Conservation (phyloP, 2,888 invertebrate species). For the Conistra vaccinii region DNA sequence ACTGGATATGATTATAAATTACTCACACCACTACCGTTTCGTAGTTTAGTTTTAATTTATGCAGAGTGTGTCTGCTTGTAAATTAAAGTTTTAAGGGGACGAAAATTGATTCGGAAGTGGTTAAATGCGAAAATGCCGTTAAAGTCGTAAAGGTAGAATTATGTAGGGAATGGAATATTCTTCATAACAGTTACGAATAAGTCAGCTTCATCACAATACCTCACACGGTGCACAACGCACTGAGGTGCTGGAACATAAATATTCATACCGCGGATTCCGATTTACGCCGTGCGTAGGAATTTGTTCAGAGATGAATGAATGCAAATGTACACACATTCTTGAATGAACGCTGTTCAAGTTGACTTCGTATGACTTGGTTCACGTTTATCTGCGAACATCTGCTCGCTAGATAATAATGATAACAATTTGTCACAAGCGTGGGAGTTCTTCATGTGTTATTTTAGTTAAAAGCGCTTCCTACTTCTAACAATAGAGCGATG, state of each 20-base stretch:
- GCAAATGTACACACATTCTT: constrained; percentile 60
- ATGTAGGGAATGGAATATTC: background rate
- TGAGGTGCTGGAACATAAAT: constrained; percentile 53
- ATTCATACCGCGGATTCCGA: constrained; percentile 54
- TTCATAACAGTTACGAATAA: background rate
- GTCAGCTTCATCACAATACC: constrained; percentile 33
- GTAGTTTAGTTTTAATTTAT: constrained; percentile 53
- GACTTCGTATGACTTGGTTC: constrained; percentile 25
- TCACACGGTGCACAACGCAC: constrained; percentile 38
- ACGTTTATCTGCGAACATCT: constrained; percentile 52
- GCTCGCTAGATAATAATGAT: constrained; percentile 59
- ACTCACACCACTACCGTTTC: constrained; percentile 51
- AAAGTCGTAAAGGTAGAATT: background rate
- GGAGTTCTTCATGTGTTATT: constrained; percentile 72
- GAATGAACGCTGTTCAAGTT: constrained; percentile 51
- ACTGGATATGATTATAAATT: constrained; percentile 71
- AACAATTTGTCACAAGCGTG: constrained; percentile 66
- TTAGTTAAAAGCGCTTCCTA: constrained; percentile 74
- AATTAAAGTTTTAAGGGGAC: constrained; percentile 23
- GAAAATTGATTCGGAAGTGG: constrained; percentile 28
- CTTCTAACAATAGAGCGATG: constrained; percentile 66
- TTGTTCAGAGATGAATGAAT: constrained; percentile 65
- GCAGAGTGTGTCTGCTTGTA: constrained; percentile 28
- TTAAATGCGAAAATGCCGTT: constrained; percentile 11
- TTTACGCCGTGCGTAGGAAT: constrained; percentile 58